phyloP scores from a whole-genome alignment of 2,888 invertebrate genomes.

The Hololepta plana region DNA sequence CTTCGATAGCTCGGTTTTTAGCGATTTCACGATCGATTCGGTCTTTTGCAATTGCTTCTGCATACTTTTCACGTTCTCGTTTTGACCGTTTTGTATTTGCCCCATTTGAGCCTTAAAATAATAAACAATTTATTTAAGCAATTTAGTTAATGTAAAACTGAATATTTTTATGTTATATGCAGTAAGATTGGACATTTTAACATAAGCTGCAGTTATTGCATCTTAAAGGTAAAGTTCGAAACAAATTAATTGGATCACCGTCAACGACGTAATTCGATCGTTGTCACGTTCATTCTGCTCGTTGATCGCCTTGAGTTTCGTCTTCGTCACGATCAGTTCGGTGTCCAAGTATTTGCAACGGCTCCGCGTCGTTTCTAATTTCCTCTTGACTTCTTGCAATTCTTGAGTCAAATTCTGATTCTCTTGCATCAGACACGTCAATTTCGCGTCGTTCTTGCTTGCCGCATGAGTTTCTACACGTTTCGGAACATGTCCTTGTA shows the following conservation, averaged over 20 bases:
- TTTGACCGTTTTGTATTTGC: slow-evolving; percentile 30
- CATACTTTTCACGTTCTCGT: slow-evolving; percentile 31
- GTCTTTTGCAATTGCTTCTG: slow-evolving; percentile 30
- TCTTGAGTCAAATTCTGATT: slow-evolving; percentile 33
- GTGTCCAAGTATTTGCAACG: slow-evolving; percentile 49
- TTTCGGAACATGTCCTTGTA: too few species aligned
- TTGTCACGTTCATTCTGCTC: slow-evolving; percentile 47
- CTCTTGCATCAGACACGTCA: too few species aligned
- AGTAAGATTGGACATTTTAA: too few species aligned
- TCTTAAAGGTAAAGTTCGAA: too few species aligned
- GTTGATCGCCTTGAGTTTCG: slow-evolving; percentile 38
- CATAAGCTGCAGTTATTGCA: too few species aligned
- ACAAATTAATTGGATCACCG: slow-evolving; percentile 23
- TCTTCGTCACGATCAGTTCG: slow-evolving; percentile 37
- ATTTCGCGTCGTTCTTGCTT: too few species aligned
- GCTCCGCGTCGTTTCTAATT: slow-evolving; percentile 46
- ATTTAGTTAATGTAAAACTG: too few species aligned
- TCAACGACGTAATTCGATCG: slow-evolving; percentile 40
- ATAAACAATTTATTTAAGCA: too few species aligned
- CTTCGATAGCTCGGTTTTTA: slow-evolving; percentile 24
- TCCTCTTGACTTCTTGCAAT: slow-evolving; percentile 40
- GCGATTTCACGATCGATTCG: slow-evolving; percentile 16
- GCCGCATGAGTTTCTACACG: too few species aligned
- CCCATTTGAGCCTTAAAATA: slow-evolving; percentile 26
- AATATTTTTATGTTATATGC: too few species aligned